Percentiles rank a stretch among this genome's conserved stretches.
Evolutionary conservation across 92 coral and sea anemone species (phyloP).

Genomic region (Bergia puertoricense): DNA sequence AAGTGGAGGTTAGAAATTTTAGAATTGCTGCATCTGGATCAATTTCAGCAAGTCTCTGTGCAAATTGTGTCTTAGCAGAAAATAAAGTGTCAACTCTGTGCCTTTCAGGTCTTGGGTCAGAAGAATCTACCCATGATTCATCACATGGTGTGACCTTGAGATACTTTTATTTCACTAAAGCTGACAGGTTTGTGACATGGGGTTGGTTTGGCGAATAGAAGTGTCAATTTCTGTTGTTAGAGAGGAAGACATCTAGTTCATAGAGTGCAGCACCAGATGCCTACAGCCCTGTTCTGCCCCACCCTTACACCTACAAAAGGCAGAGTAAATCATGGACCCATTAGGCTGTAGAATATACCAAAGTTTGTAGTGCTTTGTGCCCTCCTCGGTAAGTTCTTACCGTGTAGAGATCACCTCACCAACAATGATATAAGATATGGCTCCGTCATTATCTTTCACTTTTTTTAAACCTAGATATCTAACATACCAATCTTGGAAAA

Average conservation of each 20-base stretch:
- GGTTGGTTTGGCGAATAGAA: slow-evolving; percentile 61
- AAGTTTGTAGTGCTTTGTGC: slow-evolving; percentile 61
- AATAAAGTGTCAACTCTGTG: slow-evolving; percentile 52
- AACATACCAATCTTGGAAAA: slow-evolving; percentile 38
- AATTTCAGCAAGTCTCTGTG: slow-evolving; percentile 54
- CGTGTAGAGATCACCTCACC: slow-evolving; percentile 66
- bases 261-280: slow-evolving; percentile 72
- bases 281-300: slow-evolving; percentile 80
- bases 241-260: slow-evolving; percentile 58
- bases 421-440: slow-evolving; percentile 26
- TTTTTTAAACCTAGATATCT: slow-evolving; percentile 30
- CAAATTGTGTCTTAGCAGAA: slow-evolving; percentile 46
- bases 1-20: slow-evolving; percentile 46
- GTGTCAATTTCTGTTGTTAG: slow-evolving; percentile 55
- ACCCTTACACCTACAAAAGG: slow-evolving; percentile 78
- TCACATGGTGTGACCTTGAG: slow-evolving; percentile 55
- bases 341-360: slow-evolving; percentile 62
- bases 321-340: slow-evolving; percentile 65
- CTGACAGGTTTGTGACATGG: slow-evolving; percentile 64
- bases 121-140: slow-evolving; percentile 74
- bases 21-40: slow-evolving; percentile 68
- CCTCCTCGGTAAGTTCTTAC: slow-evolving; percentile 70
- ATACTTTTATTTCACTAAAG: slow-evolving; percentile 43
- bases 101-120: slow-evolving; percentile 68
- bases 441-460: slow-evolving; percentile 35